Percentiles rank a stretch among this genome's conserved stretches.
These are phyloP conservation scores for Brachypteracias leptosomus DNA, from an alignment of 2,113 vertebrate genomes.

Conservation along the genomic window DNA sequence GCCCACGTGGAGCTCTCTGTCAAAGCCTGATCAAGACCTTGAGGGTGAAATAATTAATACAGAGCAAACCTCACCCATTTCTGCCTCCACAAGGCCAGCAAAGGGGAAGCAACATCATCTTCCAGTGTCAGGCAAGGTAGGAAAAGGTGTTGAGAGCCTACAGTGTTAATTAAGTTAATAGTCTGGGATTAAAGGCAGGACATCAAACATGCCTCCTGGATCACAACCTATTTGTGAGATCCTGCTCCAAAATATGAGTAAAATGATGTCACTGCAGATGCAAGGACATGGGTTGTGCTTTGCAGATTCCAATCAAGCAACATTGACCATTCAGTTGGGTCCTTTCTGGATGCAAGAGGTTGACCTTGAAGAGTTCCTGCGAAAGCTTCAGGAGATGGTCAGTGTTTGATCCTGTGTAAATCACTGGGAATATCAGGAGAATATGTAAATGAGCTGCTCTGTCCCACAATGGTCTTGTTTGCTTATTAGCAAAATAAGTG, in stretches of 20 bases:
- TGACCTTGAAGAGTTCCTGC: not conserved
- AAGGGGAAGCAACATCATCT: constrained; percentile 1
- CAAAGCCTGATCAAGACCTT: not conserved
- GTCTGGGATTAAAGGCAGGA: constrained; percentile 31
- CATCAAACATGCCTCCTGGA: not conserved
- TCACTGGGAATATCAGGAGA: not conserved
- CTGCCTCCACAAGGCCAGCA: not conserved
- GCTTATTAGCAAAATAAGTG: not conserved
- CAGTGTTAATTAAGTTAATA: constrained; percentile 46
- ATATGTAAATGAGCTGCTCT: not conserved
- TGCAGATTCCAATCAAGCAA: constrained; percentile 5
- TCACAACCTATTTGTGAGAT: not conserved
- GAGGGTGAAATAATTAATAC: not conserved
- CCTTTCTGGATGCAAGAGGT: not conserved
- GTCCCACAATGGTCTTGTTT: not conserved
- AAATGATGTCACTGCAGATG: constrained; percentile 5
- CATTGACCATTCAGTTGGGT: not conserved
- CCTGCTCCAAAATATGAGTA: not conserved
- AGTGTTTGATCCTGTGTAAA: not conserved
- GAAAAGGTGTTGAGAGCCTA: constrained; percentile 9
- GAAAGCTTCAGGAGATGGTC: not conserved
- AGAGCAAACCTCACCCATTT: not conserved
- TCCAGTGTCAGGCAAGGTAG: not conserved
- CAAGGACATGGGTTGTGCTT: not conserved
- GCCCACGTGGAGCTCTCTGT: not conserved